Base-by-base conservation (phyloP, 2,113 vertebrate genomes). In the Serinus canaria region DNA sequence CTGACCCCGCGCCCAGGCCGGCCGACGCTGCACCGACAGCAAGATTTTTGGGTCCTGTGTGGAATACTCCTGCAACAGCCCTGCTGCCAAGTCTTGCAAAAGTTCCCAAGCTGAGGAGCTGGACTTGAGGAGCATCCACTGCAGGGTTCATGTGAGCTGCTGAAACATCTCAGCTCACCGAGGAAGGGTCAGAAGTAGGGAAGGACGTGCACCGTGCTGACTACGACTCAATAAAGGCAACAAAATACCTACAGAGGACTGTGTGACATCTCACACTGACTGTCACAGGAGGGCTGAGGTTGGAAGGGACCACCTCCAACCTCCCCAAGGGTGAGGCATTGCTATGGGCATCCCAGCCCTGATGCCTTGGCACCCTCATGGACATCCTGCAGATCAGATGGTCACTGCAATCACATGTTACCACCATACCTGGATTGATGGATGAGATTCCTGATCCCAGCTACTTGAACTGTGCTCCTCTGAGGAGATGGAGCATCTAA, bases 21-120 rank as follows among this genome's bases (percentile, higher is more conserved):
- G 89, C 63, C 24, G 7, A 60, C 3, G 37, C 79, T 93, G 86
- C 94, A 92, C 62, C 17, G 2, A 96, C 88, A 78, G 92, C 76
- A 94, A 21, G 87, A 96, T 96, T 97, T 97, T 92, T 97, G 96
- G 93, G 95, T 92, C 83, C 95, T 97, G 81, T 95, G 93, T 95
- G 95, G 95, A 96, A 94, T 60, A 89, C 90, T 96, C 92, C 94
- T 93, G 90, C 83, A 87, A 58, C 0, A 0, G 52, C 46, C 67
- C 77, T 2, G n/a, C 83, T 97, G 96, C 95, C 96, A 97, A 97
- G 80, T 92, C 92, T 52, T 93, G 90, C 89, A 94, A 82, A 97
- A 93, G 92, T 96, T 97, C 96, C 94, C 96, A 97, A 95, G 96
- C 95, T 81, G 75, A 88, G 53, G 62, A 73, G 76, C 46, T 90